Conservation (phyloP, 2,797 vertebrate species). For the Lacerta viridis region DNA sequence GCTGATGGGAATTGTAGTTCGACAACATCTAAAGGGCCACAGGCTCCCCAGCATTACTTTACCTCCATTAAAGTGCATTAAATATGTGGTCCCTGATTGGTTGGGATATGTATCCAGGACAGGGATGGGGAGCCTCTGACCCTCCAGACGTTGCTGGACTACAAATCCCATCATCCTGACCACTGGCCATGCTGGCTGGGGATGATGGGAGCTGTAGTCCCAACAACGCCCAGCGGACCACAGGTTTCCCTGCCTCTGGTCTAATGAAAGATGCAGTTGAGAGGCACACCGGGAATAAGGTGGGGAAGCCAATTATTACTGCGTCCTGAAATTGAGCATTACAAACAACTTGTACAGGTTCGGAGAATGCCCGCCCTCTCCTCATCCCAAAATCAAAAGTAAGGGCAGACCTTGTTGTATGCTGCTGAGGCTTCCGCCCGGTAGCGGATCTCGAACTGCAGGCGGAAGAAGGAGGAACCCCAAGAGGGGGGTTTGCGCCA, state of each 20-base stretch:
- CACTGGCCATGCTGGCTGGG: not conserved
- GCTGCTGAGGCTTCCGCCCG: slow-evolving; percentile 50
- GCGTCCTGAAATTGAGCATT: no score
- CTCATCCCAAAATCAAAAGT: no score
- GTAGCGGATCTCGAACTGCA: slow-evolving; percentile 88
- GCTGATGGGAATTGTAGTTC: not conserved
- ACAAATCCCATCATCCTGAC: not conserved
- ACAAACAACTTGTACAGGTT: no score
- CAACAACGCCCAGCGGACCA: not conserved
- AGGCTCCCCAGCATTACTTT: not conserved
- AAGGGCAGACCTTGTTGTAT: slow-evolving; percentile 53
- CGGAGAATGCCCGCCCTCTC: not conserved
- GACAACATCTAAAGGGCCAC: not conserved
- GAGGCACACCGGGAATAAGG: no score
- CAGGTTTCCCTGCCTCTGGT: not conserved
- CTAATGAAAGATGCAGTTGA: no score
- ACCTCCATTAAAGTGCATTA: not conserved
- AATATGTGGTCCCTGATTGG: no score
- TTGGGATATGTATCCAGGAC: no score
- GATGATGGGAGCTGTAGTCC: not conserved
- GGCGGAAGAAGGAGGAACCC: slow-evolving; percentile 77
- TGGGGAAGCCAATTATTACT: no score
- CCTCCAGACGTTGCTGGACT: not conserved
- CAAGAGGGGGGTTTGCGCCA: slow-evolving; percentile 88
- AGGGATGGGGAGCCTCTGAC: no score